phyloP scores from a whole-genome alignment of 2,113 vertebrate species.

The Lathamus discolor region DNA sequence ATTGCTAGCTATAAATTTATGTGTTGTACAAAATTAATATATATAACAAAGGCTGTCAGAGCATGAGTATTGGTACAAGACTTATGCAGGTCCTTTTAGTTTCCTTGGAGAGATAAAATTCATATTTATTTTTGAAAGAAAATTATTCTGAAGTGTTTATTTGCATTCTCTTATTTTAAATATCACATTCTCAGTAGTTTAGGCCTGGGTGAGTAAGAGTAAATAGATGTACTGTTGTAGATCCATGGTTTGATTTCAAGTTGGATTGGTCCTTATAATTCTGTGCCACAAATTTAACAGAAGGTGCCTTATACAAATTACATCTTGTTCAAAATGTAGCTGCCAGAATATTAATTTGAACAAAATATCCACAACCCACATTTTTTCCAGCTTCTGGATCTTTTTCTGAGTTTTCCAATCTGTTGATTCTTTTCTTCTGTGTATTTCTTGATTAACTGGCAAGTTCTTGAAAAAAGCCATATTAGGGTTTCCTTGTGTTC shows the following conservation, averaged over 20 bases:
- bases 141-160: neutral
- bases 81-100: neutral
- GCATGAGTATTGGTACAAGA: neutral
- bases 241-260: constrained; percentile 49
- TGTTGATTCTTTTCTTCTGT: constrained; percentile 41
- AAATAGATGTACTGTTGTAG: constrained; percentile 52
- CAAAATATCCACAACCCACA: constrained; percentile 53
- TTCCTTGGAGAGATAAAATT: neutral
- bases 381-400: constrained; percentile 46
- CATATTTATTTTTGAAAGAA: neutral
- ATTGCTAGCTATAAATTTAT: neutral
- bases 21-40: neutral
- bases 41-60: neutral
- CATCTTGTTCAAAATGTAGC: constrained; percentile 69
- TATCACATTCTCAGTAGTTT: neutral
- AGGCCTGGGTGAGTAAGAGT: constrained; percentile 17
- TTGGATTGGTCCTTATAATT: constrained; percentile 59
- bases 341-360: constrained; percentile 79
- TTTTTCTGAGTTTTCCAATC: constrained; percentile 58
- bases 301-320: constrained; percentile 73
- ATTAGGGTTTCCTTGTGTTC: neutral
- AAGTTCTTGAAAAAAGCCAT: neutral
- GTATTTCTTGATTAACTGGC: constrained; percentile 21
- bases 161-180: constrained; percentile 18
- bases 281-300: constrained; percentile 69